These are phyloP conservation scores for Myotis pilosus DNA, from an alignment of 2,797 vertebrate genomes.

Conservation along the genomic window DNA sequence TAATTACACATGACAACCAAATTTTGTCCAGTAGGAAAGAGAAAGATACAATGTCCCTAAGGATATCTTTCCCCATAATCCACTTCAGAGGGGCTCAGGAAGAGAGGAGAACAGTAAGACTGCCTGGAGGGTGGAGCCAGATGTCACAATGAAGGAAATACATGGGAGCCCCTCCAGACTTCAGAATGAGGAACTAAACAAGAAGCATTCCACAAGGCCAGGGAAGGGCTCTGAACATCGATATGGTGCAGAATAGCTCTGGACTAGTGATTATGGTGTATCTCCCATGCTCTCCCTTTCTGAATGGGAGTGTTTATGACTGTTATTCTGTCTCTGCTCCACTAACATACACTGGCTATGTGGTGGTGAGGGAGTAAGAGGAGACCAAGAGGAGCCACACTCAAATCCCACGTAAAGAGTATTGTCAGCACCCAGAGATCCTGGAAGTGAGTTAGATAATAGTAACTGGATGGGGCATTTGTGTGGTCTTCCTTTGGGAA, in stretches of 20 bases:
- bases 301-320: background rate
- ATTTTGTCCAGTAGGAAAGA: background rate
- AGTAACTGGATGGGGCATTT: background rate
- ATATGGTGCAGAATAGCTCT: background rate
- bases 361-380: background rate
- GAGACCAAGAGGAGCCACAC: background rate
- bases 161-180: background rate
- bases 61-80: background rate
- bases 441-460: background rate
- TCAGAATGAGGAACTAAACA: background rate
- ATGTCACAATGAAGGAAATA: background rate
- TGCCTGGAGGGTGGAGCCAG: background rate
- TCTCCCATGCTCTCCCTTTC: background rate
- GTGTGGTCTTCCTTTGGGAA: background rate
- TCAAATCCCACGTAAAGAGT: background rate
- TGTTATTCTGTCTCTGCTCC: background rate
- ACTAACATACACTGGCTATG: background rate
- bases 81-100: background rate
- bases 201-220: background rate
- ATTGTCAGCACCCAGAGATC: background rate
- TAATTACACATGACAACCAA: background rate
- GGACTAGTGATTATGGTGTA: background rate
- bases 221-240: background rate
- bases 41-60: background rate
- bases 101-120: background rate